Evolutionary conservation across 2,888 invertebrate species (phyloP).

Genomic region (Julus scandinavius): DNA sequence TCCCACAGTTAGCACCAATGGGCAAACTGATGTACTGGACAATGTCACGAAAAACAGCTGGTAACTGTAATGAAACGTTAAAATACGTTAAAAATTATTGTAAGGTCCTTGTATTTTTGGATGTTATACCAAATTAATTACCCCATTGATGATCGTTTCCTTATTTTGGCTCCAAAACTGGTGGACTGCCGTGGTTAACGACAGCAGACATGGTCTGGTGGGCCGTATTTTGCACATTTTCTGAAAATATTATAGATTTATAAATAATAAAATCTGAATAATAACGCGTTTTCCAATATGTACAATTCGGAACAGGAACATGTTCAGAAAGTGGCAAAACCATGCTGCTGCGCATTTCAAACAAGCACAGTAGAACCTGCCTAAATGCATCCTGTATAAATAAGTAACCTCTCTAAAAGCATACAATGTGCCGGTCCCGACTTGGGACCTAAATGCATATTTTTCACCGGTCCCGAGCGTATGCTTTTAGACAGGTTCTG

Average conservation of each 20-base stretch:
- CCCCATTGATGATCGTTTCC: neutral
- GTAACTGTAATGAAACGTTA: neutral
- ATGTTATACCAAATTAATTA: neutral
- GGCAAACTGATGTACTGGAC: neutral
- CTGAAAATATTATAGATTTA: neutral
- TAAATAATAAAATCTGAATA: neutral
- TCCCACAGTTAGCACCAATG: neutral
- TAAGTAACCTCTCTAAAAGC: too few relatives aligned
- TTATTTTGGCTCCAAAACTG: neutral
- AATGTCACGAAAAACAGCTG: neutral
- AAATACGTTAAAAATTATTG: neutral
- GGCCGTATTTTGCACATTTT: neutral
- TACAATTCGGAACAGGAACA: too few relatives aligned
- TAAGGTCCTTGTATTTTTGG: neutral
- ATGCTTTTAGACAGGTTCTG: too few relatives aligned
- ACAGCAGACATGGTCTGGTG: neutral
- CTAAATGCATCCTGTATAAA: too few relatives aligned
- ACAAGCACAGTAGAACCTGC: too few relatives aligned
- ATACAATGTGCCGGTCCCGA: too few relatives aligned
- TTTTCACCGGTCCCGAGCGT: too few relatives aligned
- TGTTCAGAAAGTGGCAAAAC: too few relatives aligned
- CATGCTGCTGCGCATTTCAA: too few relatives aligned
- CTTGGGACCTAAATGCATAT: too few relatives aligned
- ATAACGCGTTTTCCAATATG: neutral
- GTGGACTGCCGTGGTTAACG: neutral